Percentiles rank a stretch among this genome's conserved stretches.
Evolutionary conservation across 2,797 vertebrate species (phyloP).

Genomic region (Myotis findleyi): DNA sequence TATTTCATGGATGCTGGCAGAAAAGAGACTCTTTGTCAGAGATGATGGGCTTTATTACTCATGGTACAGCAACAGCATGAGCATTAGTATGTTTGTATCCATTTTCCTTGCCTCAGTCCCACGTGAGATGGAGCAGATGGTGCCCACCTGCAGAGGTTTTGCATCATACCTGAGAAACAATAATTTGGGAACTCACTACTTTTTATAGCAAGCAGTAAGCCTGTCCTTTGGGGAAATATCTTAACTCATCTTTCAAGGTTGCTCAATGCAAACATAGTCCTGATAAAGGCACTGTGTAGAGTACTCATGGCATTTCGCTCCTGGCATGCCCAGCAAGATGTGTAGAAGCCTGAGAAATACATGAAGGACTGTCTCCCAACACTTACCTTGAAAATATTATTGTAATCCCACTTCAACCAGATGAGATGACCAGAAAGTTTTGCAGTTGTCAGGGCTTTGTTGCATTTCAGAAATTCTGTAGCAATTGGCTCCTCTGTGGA

Average conservation of each 20-base stretch:
- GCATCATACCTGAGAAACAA: not conserved
- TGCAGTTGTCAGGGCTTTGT: not conserved
- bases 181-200: not conserved
- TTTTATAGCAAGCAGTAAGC: not conserved
- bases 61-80: not conserved
- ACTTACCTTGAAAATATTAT: not conserved
- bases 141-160: not conserved
- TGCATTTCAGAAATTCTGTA: not conserved
- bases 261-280: not conserved
- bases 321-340: not conserved
- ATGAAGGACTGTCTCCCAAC: not conserved
- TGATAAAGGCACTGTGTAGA: not conserved
- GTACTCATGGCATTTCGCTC: not conserved
- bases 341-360: not conserved
- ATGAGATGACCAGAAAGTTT: not conserved
- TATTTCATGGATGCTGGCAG: not conserved
- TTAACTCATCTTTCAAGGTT: not conserved
- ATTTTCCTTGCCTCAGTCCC: not conserved
- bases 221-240: not conserved
- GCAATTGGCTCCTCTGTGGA: not conserved
- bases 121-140: not conserved
- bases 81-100: not conserved
- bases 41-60: not conserved
- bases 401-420: not conserved
- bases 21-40: constrained; percentile 19